Base-by-base conservation (phyloP, 2,888 invertebrate species). In the Leucophora obtusa region DNA sequence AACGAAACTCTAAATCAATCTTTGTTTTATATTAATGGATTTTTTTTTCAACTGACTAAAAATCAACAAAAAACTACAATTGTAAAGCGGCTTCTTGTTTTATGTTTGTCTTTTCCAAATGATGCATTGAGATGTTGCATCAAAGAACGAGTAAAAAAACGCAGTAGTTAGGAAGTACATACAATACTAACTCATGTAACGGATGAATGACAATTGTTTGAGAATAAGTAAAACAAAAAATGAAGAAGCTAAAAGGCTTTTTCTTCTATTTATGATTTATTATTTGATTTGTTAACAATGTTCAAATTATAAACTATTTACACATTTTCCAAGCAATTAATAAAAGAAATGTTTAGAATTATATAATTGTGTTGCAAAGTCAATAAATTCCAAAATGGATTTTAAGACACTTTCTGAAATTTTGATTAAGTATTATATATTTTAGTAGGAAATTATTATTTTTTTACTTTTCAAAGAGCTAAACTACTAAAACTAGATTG, bases 11-110 rank as follows among this genome's bases (percentile, higher is more conserved):
- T 70, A 72, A 77, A 65, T 66, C 73, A 81, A 77, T 77, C 77
- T 81, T 81, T 81, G 73, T 66, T 74, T 77, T 70, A 58, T 65
- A 56, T 66, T 77, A 77, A 81, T 77, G 77, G 80, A 73, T 70
- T 77, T 63, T 33, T 63, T 33, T 63, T 63, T 17, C 38, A 11
- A 50, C 10, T 54, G 14, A 15, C n/a, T 56, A 8, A 5, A 14
- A 24, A 24, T 33, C 28, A 56, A 56, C 28, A 33, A 56, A n/a
- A 15, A 14, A 54, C 2, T 60, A 54, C 8, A 78, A 66, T 77
- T 65, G 59, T 60, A 54, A 60, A 59, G 60, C 77, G 81, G 77
- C 81, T 81, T 77, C 73, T 77, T 73, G 70, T 81, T 77, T 81
- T 77, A 66, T 77, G 77, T 81, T 77, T 77, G 81, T 56, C 56